Evolutionary conservation across 2,888 invertebrate genomes (phyloP), one percentile per base, ranked within the genome.

Genomic region (Mimas tiliae): DNA sequence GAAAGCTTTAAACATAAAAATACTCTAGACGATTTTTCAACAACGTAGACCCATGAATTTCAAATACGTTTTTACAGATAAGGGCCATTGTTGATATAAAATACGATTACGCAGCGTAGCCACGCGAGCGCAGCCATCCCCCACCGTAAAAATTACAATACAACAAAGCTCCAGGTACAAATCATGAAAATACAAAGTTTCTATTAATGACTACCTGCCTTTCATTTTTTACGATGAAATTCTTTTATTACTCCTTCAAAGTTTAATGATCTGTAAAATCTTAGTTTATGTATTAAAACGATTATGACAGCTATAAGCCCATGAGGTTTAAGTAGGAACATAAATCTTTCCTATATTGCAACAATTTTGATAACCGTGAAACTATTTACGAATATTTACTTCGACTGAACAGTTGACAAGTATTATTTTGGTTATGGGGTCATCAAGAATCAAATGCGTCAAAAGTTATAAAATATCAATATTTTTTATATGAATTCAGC

Each of bases 11-110:
- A 85, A 85, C 83, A 88, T 86, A 86, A 86, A 88, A 87, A 85
- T 85, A 85, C 85, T 83, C 78, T 78, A 85, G 85, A 87, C 86
- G 85, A 85, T 90, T 88, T 91, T 90, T 88, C 86, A 89, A 84
- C 86, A 81, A 84, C 81, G 80, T 84, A 79, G 83, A 83, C 82
- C 85, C 87, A 88, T 89, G 90, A 90, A 91, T 90, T 90, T 89
- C 87, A 88, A 91, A 90, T 90, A 87, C 86, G 85, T 85, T 90
- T 88, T 87, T 87, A 86, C 78, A 89, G 90, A 90, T 90, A 91
- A 91, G 89, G 83, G 83, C 82, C 83, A 84, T 89, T 90, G 89
- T 88, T 87, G 86, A 91, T 88, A 88, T 90, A 90, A 91, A 90
- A 88, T 90, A 91, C 85, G 91, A 91, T 91, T 86, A 92, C 89